Evolutionary conservation across 2,888 invertebrate species (phyloP), one percentile per base, ranked within the genome.

Genomic region (Dicycla oo): DNA sequence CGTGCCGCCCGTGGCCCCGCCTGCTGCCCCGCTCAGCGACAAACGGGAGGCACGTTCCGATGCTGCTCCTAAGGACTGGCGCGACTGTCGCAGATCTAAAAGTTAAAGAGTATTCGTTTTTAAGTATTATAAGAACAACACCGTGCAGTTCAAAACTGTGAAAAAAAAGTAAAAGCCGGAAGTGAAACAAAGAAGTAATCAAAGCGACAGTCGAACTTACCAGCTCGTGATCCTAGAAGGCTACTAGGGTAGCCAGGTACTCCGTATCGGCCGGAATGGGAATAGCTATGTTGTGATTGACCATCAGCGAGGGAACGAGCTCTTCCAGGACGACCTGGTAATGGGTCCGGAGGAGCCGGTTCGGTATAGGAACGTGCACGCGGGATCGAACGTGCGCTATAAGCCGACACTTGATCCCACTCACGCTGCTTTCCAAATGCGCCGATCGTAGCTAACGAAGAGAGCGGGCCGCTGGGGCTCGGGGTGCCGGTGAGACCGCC

Each of bases 381-480:
- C 80, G 98, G 98, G 93, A 98, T 98, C 88, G 98, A 98, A 90
- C 98, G 97, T 83, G 98, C 98, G 93, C 99, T 99, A 92, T 99
- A 99, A 66, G 98, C 98, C 56, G 99, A 99, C 79, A 98, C 98
- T 90, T 96, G 96, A 91, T 96, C 96, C 96, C 96, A 96, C 96
- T 97, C 97, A 96, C 98, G 98, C 94, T 97, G 98, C 91, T 97
- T 97, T 94, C 98, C 98, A 94, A 98, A 98, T 81, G 98, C 98
- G 91, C 97, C 98, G 86, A 98, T 96, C 13, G 98, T 98, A 68
- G 98, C 98, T 91, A 98, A 96, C 51, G 98, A 98, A 68, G 98
- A 98, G 80, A 98, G 95, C 47, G 98, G 98, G 30, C 98, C 98
- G 75, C 96, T 97, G 67, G 98, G 98, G 91, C 98, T 98, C 72